Percentiles rank a stretch among this genome's conserved stretches.
phyloP scores from a whole-genome alignment of 2,797 vertebrate genomes.

The Brachymystax lenok region DNA sequence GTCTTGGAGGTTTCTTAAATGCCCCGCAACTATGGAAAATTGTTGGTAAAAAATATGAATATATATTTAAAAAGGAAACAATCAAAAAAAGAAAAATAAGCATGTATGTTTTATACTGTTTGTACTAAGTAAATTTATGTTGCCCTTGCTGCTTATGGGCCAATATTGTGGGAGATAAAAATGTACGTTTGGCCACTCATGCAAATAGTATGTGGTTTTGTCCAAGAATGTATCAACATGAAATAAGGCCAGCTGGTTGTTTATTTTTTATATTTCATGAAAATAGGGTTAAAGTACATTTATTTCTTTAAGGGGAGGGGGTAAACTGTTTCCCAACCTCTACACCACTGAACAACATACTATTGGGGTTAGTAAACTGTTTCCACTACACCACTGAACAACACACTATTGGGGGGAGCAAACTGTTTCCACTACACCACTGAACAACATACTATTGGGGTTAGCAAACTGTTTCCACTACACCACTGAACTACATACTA shows the following conservation, averaged over 20 bases:
- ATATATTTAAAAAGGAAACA: conserved; percentile 76
- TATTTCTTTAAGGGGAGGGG: too few relatives aligned
- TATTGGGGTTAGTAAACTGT: too few relatives aligned
- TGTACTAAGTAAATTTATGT: conserved; percentile 96
- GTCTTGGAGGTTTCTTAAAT: conserved; percentile 85
- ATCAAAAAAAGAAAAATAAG: conserved; percentile 70
- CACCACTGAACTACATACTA: too few relatives aligned
- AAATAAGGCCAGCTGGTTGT: conserved; percentile 96
- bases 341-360: too few relatives aligned
- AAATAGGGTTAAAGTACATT: background rate
- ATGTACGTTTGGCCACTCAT: conserved; percentile 83
- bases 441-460: too few relatives aligned
- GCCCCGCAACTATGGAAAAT: conserved; percentile 80
- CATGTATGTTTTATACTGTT: conserved; percentile 99
- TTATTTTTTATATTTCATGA: conserved; percentile 84
- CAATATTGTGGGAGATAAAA: conserved; percentile 86
- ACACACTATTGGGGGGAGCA: too few relatives aligned
- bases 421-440: too few relatives aligned
- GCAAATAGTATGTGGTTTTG: conserved; percentile 94
- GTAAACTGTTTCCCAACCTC: too few relatives aligned
- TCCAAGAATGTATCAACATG: conserved; percentile 96
- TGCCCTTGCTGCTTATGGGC: conserved; percentile 98
- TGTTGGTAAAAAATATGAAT: conserved; percentile 68
- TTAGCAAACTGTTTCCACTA: too few relatives aligned
- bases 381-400: too few relatives aligned